Evolutionary conservation across 2,113 vertebrate species (phyloP).

Genomic region (Conger conger): DNA sequence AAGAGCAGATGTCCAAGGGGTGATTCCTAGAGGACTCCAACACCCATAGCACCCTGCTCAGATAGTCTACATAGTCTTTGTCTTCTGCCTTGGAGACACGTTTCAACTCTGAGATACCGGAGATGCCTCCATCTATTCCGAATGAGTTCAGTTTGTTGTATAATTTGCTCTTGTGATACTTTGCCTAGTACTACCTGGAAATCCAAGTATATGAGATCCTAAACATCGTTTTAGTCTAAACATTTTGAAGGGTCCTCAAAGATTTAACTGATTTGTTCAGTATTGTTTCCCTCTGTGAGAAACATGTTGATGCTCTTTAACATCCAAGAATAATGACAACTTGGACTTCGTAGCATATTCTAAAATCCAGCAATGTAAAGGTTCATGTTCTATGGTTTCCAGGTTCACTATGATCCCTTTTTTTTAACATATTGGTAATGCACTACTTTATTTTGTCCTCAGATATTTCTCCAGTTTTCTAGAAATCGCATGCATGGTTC

Average conservation of each 20-base stretch:
- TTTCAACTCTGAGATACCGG: neutral
- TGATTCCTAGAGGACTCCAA: neutral
- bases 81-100: neutral
- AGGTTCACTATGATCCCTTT: neutral
- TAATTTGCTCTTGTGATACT: neutral
- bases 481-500: neutral
- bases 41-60: neutral
- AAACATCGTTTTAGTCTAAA: neutral
- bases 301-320: neutral
- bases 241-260: neutral
- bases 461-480: neutral
- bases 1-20: neutral
- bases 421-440: neutral
- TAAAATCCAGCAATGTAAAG: neutral
- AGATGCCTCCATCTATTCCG: neutral
- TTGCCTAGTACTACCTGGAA: neutral
- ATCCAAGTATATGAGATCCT: neutral
- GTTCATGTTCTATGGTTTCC: neutral
- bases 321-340: neutral
- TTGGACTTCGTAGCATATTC: neutral
- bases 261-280: neutral
- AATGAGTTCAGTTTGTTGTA: neutral
- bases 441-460: neutral
- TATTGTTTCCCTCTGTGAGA: neutral
- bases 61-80: neutral